These are phyloP conservation scores for Corythornis cristatus DNA, from an alignment of 2,113 vertebrate genomes.

Conservation along the genomic window DNA sequence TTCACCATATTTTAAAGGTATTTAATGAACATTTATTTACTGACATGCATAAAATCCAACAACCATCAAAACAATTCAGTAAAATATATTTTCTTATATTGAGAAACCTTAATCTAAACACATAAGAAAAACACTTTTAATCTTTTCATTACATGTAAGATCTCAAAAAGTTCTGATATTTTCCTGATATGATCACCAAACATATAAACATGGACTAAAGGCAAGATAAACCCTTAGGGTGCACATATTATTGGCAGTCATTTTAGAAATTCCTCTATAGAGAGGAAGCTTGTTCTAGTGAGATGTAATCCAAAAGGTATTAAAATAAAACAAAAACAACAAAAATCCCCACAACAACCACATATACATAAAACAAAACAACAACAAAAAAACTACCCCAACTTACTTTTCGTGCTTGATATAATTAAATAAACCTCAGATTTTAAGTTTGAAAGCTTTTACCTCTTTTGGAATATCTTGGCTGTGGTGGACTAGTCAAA, in stretches of 20 bases:
- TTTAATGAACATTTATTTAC: slow-evolving; percentile 24
- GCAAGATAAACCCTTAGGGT: background rate
- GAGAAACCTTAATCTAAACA: background rate
- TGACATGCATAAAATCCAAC: background rate
- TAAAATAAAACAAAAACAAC: background rate
- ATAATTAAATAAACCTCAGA: background rate
- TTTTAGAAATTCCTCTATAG: background rate
- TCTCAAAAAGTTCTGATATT: background rate
- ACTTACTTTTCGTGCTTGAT: background rate
- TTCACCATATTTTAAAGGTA: background rate
- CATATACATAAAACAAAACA: no score
- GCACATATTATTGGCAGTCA: background rate
- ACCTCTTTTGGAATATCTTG: background rate
- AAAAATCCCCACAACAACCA: no score
- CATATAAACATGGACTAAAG: background rate
- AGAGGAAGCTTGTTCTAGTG: background rate
- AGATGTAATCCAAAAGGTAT: background rate
- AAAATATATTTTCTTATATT: background rate
- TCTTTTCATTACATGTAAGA: background rate
- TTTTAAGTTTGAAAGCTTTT: background rate
- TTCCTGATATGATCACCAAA: background rate
- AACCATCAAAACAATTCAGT: background rate
- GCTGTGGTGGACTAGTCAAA: background rate
- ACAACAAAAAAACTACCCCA: no score
- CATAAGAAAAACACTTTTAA: background rate